These are phyloP conservation scores for Aspidiotus rigidus DNA, from an alignment of 2,888 invertebrate species.

Conservation along the genomic window DNA sequence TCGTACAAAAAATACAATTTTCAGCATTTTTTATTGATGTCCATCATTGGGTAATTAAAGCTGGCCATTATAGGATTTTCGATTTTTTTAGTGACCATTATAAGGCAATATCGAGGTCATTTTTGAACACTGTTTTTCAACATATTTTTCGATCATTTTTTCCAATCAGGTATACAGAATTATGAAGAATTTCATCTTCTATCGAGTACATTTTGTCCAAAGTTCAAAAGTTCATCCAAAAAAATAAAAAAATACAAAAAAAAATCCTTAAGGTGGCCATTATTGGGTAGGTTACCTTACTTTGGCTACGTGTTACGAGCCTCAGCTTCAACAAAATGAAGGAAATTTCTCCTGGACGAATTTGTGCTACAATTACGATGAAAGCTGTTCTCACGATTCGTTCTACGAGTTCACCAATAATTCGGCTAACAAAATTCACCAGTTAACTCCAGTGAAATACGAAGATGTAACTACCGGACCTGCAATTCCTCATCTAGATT, in stretches of 20 bases:
- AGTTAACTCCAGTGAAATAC: too few species aligned
- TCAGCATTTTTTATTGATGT: neutral
- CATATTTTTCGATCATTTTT: neutral
- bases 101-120: neutral
- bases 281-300: neutral
- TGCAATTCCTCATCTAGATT: too few species aligned
- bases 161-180: neutral
- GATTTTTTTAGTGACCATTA: neutral
- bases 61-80: neutral
- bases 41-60: slow-evolving; percentile 2
- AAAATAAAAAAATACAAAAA: neutral
- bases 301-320: too few species aligned
- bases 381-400: neutral
- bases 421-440: too few species aligned
- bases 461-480: too few species aligned
- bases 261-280: neutral
- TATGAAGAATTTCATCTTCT: neutral
- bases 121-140: neutral
- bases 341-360: neutral
- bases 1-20: neutral
- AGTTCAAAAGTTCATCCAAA: neutral
- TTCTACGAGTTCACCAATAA: too few species aligned
- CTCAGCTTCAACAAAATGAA: neutral
- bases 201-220: neutral
- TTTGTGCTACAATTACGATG: neutral